Conservation (phyloP, 2,797 vertebrate species). For the Phataginus tetradactyla region DNA sequence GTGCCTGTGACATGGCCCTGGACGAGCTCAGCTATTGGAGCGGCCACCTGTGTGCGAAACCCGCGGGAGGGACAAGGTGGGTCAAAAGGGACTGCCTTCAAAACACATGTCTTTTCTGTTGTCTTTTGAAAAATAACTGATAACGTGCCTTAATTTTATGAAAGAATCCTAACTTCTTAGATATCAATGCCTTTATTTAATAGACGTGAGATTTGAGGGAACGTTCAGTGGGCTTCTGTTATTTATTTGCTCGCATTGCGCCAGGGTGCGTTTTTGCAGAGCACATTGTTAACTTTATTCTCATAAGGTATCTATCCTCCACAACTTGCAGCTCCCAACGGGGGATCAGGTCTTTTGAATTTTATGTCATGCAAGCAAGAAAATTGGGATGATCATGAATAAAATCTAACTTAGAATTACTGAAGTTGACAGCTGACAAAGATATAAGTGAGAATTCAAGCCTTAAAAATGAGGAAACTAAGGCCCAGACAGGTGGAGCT, state of each 20-base stretch:
- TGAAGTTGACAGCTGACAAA: background rate
- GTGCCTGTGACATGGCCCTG: background rate
- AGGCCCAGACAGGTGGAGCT: background rate
- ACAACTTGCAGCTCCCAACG: background rate
- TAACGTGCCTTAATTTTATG: background rate
- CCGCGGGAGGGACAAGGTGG: background rate
- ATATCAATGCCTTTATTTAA: background rate
- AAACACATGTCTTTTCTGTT: background rate
- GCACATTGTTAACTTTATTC: background rate
- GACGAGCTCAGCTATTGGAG: background rate
- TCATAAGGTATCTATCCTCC: background rate
- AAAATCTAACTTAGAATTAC: background rate
- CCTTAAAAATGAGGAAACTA: background rate
- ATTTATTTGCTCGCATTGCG: background rate
- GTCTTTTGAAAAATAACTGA: background rate
- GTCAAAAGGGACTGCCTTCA: background rate
- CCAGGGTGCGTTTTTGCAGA: background rate
- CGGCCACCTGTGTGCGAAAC: background rate
- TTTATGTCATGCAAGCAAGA: background rate
- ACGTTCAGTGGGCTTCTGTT: background rate
- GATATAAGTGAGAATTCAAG: background rate
- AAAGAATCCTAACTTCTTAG: background rate
- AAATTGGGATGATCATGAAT: background rate
- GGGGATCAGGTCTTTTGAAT: background rate
- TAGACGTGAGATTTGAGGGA: background rate